A percentile compares a stretch with the other conserved stretches of the same genome.
Conservation (phyloP, 2,888 invertebrate species). For the Apamea monoglypha region DNA sequence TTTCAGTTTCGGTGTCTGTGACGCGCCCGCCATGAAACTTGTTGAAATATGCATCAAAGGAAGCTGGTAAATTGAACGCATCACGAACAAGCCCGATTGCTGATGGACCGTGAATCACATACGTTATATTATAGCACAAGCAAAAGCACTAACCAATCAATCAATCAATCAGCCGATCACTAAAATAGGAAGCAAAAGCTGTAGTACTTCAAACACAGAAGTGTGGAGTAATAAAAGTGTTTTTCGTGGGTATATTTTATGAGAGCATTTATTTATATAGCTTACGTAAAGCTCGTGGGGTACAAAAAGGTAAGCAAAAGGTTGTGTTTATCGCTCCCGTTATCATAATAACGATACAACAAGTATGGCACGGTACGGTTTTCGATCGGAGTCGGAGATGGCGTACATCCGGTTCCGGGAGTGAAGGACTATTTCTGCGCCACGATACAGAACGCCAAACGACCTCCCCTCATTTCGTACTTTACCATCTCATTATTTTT, state of each 20-base stretch:
- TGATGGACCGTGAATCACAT: constrained; percentile 69
- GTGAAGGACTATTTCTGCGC: constrained; percentile 68
- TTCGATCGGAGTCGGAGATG: constrained; percentile 74
- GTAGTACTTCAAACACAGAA: constrained; percentile 34
- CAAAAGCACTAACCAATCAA: constrained; percentile 64
- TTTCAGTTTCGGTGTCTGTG: constrained; percentile 65
- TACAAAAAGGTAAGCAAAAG: constrained; percentile 46
- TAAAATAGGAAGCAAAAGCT: constrained; percentile 48
- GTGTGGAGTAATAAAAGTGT: constrained; percentile 50
- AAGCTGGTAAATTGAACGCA: constrained; percentile 76
- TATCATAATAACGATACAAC: constrained; percentile 63
- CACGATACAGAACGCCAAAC: constrained; percentile 61
- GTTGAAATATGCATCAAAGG: constrained; percentile 83
- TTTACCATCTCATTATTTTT: constrained; percentile 71
- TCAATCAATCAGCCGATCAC: constrained; percentile 53
- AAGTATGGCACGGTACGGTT: constrained; percentile 60
- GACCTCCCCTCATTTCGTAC: constrained; percentile 67
- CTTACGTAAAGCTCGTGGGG: constrained; percentile 24
- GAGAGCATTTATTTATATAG: constrained; percentile 32
- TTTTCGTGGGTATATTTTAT: constrained; percentile 48
- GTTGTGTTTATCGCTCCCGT: constrained; percentile 51
- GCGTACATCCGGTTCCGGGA: constrained; percentile 74
- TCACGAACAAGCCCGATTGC: constrained; percentile 71
- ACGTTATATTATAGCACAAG: constrained; percentile 59
- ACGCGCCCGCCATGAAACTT: constrained; percentile 71